Base-by-base conservation (phyloP, 53 echinoderm and acorn worm species). In the Holothuria scabra region DNA sequence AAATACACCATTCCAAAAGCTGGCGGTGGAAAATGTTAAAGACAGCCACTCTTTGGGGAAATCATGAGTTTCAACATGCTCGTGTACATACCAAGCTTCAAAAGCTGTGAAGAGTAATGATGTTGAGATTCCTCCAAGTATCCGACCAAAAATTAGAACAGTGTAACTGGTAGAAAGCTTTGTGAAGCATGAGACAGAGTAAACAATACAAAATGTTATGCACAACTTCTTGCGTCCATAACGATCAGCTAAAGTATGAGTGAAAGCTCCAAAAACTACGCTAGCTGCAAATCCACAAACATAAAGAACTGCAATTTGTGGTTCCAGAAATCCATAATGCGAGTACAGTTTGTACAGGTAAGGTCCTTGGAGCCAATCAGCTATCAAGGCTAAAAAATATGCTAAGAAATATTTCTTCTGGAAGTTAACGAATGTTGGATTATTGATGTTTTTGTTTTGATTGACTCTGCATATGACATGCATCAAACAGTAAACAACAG, bases 21-120 rank as follows among this genome's bases (percentile, higher is more conserved):
- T 97, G 1, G 97, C 97, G 33, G 92, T 92, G 20, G 94, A 90
- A 65, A 97, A 94, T n/a, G 97, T 97, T 14, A 94, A 63, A 8
- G 90, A 37, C 2, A 97, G 85, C 97, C 97, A 97, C 74, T 97
- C 97, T 61, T 92, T 97, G 5, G 97, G 97, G 70, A 97, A 97
- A 81, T 97, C 97, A 44, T 97, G 92, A 0, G 94, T 87, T 56
- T 94, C 89, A 12, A 94, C 84, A 38, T 97, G 97, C 84, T 97
- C 94, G 23, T 97, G 97, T 35, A 92, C 92, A 63, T 94, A 97
- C 97, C 97, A 97, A 9, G 97, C 94, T 76, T 97, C 97, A 75
- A 92, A 97, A 4, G 97, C 94, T 0, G 97, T 92, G 69, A 97
- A 97, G 25, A 97, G 88, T 8, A 97, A 84, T 18, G 97, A 97